phyloP scores from a whole-genome alignment of 2,113 vertebrate species.

The Daboia siamensis region DNA sequence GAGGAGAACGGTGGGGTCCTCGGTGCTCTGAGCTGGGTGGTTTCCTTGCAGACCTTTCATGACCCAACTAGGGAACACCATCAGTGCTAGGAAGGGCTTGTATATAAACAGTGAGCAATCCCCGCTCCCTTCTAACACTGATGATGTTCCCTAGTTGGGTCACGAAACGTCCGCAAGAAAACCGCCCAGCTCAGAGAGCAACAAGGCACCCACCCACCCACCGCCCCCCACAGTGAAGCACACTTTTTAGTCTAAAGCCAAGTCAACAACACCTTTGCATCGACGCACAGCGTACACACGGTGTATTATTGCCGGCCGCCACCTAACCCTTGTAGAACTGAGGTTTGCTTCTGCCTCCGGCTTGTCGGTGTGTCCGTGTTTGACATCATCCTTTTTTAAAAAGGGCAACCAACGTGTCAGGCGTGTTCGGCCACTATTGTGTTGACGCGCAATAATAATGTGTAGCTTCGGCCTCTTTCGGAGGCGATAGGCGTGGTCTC shows the following conservation, averaged over 20 bases:
- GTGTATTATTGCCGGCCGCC: background rate
- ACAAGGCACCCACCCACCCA: background rate
- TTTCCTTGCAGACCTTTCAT: too few relatives aligned
- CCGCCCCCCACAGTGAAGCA: too few relatives aligned
- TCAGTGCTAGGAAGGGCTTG: background rate
- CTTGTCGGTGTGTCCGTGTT: background rate
- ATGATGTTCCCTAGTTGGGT: background rate
- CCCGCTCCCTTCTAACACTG: background rate
- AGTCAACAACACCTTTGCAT: background rate
- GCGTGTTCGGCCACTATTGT: background rate
- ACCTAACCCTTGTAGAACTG: background rate
- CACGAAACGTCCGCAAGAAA: background rate
- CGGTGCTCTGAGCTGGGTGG: background rate
- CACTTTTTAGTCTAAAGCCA: too few relatives aligned
- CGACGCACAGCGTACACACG: fast-evolving
- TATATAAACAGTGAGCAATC: background rate
- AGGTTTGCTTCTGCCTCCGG: background rate
- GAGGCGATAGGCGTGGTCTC: background rate
- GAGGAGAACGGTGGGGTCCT: too few relatives aligned
- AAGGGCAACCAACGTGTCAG: background rate
- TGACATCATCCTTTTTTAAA: background rate
- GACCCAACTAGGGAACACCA: too few relatives aligned
- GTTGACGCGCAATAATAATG: background rate
- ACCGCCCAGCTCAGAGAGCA: background rate
- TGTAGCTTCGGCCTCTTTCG: fast-evolving